Evolutionary conservation across 2,888 invertebrate species (phyloP).

Genomic region (Spisula solida): DNA sequence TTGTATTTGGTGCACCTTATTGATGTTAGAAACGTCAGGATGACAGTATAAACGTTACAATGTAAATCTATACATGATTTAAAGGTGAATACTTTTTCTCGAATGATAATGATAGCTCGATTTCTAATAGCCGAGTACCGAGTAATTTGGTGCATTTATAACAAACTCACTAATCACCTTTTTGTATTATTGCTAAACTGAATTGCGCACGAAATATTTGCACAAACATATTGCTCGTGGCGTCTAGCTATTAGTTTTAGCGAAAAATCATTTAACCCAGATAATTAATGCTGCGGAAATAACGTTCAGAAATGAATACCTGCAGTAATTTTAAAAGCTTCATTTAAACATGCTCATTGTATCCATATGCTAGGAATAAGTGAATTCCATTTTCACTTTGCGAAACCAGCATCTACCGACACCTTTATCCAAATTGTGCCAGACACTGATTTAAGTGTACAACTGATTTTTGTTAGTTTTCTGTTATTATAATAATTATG

Average conservation of each 20-base stretch:
- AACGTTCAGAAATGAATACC: background rate
- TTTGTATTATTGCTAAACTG: background rate
- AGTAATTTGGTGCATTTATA: background rate
- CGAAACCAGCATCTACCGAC: background rate
- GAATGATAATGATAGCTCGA: background rate
- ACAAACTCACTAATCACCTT: background rate
- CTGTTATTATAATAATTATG: background rate
- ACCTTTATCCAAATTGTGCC: background rate
- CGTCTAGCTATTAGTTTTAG: background rate
- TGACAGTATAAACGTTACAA: background rate
- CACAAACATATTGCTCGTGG: background rate
- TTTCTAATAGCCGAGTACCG: background rate
- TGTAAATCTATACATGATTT: background rate
- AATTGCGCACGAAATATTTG: background rate
- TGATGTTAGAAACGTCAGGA: background rate
- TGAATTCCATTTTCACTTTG: background rate
- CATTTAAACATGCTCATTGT: slow-evolving; percentile 2
- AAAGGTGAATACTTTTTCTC: background rate
- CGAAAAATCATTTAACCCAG: background rate
- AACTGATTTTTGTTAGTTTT: background rate
- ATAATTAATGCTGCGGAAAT: background rate
- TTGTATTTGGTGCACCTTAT: slow-evolving; percentile 9
- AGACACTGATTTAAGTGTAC: background rate
- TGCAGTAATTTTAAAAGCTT: background rate
- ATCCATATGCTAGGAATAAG: background rate